Evolutionary conservation across 2,888 invertebrate genomes (phyloP).

Genomic region (Eustalomyia histrio): DNA sequence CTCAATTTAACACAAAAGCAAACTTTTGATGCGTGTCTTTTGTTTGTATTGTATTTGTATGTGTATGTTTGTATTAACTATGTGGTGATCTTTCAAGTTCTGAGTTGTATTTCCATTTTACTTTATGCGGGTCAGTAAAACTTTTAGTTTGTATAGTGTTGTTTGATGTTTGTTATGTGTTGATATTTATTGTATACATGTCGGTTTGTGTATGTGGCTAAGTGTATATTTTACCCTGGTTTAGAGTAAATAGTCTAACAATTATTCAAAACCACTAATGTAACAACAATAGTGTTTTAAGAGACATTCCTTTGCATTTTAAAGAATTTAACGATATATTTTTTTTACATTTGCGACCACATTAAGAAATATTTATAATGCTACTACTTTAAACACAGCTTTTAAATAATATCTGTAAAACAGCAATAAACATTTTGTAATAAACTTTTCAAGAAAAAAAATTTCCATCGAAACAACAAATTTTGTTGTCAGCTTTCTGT

Average conservation of each 20-base stretch:
- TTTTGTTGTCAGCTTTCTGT: no score
- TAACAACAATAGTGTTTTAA: conserved; percentile 12
- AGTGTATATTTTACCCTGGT: conserved; percentile 21
- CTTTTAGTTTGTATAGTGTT: conserved; percentile 47
- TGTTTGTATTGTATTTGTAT: conserved; percentile 27
- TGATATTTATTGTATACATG: background rate
- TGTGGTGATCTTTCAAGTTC: conserved; percentile 60
- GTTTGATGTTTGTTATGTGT: conserved; percentile 13
- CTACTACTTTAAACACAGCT: no score
- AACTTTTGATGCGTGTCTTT: conserved; percentile 54
- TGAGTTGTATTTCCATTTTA: conserved; percentile 42
- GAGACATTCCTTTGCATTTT: background rate
- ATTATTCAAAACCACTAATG: conserved; percentile 44
- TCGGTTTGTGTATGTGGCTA: background rate
- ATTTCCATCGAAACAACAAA: no score
- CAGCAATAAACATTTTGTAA: no score
- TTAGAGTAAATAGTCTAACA: conserved; percentile 41
- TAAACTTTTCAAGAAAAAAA: no score
- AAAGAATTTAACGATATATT: background rate
- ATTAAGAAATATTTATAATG: no score
- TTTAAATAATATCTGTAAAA: no score
- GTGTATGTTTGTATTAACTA: conserved; percentile 28
- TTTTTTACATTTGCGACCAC: background rate
- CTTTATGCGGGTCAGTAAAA: conserved; percentile 59
- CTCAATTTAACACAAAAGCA: conserved; percentile 62